Evolutionary conservation across 35 echinoderm and acorn worm species (phyloP).

Genomic region (Nesometra sesokonis): DNA sequence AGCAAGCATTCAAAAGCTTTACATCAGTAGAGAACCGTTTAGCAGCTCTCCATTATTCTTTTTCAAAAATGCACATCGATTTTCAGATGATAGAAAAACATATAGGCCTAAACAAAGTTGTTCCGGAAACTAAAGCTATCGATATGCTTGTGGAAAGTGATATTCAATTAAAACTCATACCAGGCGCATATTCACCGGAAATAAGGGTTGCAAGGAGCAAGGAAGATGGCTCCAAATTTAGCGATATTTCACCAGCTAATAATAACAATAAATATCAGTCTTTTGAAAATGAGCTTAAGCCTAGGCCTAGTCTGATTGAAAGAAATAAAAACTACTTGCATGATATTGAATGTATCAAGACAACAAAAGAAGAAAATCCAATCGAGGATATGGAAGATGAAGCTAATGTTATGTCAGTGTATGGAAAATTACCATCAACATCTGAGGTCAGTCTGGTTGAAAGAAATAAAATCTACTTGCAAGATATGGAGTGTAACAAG

Average conservation of each 20-base stretch:
- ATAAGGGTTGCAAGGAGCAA: no score
- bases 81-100: background rate
- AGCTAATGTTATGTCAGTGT: background rate
- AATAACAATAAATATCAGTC: background rate
- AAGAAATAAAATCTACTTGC: background rate
- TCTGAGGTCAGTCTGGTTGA: background rate
- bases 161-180: no score
- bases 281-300: background rate
- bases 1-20: background rate
- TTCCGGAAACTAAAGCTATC: background rate
- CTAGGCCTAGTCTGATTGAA: background rate
- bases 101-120: background rate
- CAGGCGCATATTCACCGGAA: no score
- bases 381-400: background rate
- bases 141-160: background rate
- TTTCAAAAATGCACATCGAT: background rate
- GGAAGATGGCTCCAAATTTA: no score
- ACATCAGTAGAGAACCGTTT: background rate
- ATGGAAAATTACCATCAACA: no score
- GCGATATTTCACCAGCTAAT: no score
- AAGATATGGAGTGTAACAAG: background rate
- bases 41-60: background rate
- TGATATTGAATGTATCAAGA: background rate
- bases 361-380: no score
- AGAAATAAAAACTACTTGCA: background rate